Base-by-base conservation (phyloP, 2,888 invertebrate genomes). In the Drosophila paramelanica region DNA sequence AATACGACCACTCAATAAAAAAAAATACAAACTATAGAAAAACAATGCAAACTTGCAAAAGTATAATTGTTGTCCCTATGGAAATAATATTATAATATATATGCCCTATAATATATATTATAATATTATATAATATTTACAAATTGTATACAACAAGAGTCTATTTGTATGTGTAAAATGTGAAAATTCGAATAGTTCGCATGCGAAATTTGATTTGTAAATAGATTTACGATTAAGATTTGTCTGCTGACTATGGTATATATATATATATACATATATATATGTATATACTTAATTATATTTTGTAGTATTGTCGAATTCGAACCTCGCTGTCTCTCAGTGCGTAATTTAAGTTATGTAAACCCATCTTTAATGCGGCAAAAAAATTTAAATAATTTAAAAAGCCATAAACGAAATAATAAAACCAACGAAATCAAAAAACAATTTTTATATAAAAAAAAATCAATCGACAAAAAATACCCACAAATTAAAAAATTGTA, bases 321-420 rank as follows among this genome's bases (percentile, higher is more conserved):
- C 60, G 73, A 77, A 68, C 87, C 92, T 91, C 91, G 91, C 91
- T 92, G 91, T 89, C 90, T 91, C 92, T 91, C 91, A 91, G 90
- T 88, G 86, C 80, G 67, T 90, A 89, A 46, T 67, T 59, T 86
- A 77, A 85, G 81, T 47, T 25, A 55, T 67, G 59, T 67, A 55
- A 68, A 60, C 49, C 66, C 62, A 68, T 59, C 49, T 59, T 39
- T 50, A 75, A 64, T 59, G 55, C 56, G 68, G 67, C 67, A 62
- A 56, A 57, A 52, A 62, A 43, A 43, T 13, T n/a, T 50, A 7
- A 10, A 55, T 61, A 23, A 25, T n/a, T n/a, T 43, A 41, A 58
- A 56, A 81, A 59, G 68, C 67, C 68, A 78, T 75, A 69, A 81
- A 46, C 57, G 58, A 74, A 66, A 70, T 42, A 52, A 55, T 41